Conservation (phyloP, 2,113 vertebrate species). For the Mormyrus iriodes region DNA sequence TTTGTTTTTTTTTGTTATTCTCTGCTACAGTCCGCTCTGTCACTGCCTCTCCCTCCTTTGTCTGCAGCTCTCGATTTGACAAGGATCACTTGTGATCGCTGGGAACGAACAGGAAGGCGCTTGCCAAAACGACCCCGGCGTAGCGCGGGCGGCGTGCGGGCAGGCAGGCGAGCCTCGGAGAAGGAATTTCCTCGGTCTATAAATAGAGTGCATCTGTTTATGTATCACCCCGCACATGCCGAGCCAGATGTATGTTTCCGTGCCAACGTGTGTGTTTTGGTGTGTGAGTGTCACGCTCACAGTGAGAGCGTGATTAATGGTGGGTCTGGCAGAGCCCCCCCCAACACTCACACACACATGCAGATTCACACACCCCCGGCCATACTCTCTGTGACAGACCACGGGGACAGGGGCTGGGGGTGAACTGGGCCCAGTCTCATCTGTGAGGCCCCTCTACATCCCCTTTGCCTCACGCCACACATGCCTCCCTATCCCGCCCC, state of each 20-base stretch:
- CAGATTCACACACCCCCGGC: conserved; percentile 23
- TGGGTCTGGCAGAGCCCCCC: neutral
- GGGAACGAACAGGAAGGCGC: neutral
- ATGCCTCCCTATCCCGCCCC: neutral
- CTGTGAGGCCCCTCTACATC: conserved; percentile 10
- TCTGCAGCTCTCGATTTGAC: neutral
- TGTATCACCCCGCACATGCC: neutral
- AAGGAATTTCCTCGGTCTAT: conserved; percentile 18
- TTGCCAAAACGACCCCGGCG: neutral
- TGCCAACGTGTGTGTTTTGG: conserved; percentile 23
- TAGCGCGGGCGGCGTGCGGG: neutral
- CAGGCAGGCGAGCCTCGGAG: neutral
- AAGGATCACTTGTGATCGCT: neutral
- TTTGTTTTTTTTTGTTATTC: neutral
- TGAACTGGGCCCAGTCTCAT: conserved; percentile 18
- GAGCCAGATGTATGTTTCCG: neutral
- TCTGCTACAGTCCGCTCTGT: neutral
- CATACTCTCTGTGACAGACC: conserved; percentile 27
- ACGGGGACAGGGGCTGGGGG: conserved; percentile 16
- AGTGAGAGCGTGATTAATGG: conserved; percentile 34
- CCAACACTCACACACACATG: conserved; percentile 4
- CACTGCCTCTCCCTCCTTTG: neutral
- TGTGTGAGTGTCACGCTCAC: conserved; percentile 26
- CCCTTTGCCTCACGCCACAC: neutral
- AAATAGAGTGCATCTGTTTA: conserved; percentile 23